phyloP scores from a whole-genome alignment of 2,113 vertebrate species.

The Limanda limanda region DNA sequence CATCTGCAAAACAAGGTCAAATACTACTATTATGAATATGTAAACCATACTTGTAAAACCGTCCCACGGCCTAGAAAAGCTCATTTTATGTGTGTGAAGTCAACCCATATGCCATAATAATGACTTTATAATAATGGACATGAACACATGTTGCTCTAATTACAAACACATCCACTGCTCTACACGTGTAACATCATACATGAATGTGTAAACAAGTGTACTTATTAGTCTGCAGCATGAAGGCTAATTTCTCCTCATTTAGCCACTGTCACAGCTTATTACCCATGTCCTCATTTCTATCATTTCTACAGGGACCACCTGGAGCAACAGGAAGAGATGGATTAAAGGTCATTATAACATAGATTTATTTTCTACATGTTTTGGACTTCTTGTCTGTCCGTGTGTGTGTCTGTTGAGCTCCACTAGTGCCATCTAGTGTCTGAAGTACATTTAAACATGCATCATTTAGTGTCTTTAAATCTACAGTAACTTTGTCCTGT shows the following conservation, averaged over 20 bases:
- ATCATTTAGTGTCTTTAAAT: too few relatives aligned
- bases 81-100: background rate
- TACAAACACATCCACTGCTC: background rate
- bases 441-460: background rate
- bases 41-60: background rate
- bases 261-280: background rate
- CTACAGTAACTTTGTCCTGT: too few relatives aligned
- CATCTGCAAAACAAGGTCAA: too few relatives aligned
- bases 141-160: background rate
- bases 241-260: background rate
- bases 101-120: background rate
- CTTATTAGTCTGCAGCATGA: background rate
- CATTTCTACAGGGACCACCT: slow-evolving; percentile 74
- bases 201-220: background rate
- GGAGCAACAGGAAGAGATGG: slow-evolving; percentile 83
- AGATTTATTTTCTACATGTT: slow-evolving; percentile 5
- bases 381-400: background rate
- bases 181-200: background rate
- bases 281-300: background rate
- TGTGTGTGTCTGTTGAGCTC: background rate
- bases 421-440: slow-evolving; percentile 12
- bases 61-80: background rate
- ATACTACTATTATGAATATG: too few relatives aligned
- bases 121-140: background rate
- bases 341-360: slow-evolving; percentile 75